These are phyloP conservation scores for Gobiocypris rarus DNA, from an alignment of 2,113 vertebrate species.

Conservation along the genomic window DNA sequence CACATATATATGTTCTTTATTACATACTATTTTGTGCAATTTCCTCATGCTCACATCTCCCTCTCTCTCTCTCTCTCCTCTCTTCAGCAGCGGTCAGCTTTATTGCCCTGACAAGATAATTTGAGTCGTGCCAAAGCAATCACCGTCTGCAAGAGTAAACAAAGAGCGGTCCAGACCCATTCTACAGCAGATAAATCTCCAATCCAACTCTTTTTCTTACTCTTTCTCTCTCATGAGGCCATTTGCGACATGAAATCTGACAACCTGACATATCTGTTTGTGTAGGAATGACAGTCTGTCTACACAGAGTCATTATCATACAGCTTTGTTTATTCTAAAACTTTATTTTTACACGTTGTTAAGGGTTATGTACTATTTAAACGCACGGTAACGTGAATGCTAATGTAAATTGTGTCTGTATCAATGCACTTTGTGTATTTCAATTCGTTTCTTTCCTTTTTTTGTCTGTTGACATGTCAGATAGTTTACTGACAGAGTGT, in stretches of 20 bases:
- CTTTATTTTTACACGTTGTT: neutral
- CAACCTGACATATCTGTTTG: neutral
- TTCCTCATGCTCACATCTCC: neutral
- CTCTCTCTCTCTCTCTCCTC: conserved; percentile 16
- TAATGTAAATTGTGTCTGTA: neutral
- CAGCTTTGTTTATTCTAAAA: neutral
- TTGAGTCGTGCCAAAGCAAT: conserved; percentile 73
- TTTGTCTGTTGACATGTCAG: conserved; percentile 32
- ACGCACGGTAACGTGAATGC: neutral
- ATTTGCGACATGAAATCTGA: conserved; percentile 1
- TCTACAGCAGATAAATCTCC: conserved; percentile 65
- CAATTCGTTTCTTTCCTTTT: neutral
- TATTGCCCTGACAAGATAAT: conserved; percentile 80
- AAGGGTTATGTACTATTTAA: neutral
- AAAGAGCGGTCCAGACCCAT: conserved; percentile 71
- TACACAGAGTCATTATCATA: neutral
- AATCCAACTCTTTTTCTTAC: conserved; percentile 36
- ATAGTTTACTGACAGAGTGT: conserved; percentile 29
- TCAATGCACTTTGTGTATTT: neutral
- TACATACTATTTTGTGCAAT: neutral
- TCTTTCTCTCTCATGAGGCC: neutral
- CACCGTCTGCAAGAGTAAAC: conserved; percentile 69
- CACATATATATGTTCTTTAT: neutral
- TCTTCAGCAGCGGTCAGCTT: conserved; percentile 59
- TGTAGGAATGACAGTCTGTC: neutral